A percentile compares a stretch with the other conserved stretches of the same genome.
phyloP scores from a whole-genome alignment of 2,797 vertebrate species.

The Takifugu ocellatus region DNA sequence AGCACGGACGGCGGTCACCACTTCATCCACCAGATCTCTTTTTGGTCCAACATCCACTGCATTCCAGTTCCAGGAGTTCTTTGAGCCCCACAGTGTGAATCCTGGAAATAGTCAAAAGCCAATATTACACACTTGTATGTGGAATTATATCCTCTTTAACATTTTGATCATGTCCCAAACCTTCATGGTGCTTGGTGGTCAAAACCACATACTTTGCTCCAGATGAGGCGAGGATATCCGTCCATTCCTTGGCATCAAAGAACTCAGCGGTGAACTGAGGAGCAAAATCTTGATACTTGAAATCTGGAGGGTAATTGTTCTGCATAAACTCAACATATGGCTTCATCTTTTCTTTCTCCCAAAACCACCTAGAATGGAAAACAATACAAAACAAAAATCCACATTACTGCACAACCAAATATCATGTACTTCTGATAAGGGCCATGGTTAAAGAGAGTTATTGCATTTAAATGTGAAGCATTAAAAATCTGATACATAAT shows the following conservation, averaged over 20 bases:
- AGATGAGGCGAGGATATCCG: slow-evolving; percentile 83
- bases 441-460: no score
- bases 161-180: slow-evolving; percentile 54
- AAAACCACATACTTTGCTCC: slow-evolving; percentile 95
- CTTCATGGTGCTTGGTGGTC: slow-evolving; percentile 98
- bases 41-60: slow-evolving; percentile 85
- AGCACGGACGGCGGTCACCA: slow-evolving; percentile 78
- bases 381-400: background rate
- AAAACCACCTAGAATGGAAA: slow-evolving; percentile 83
- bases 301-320: slow-evolving; percentile 85
- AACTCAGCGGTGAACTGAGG: slow-evolving; percentile 86
- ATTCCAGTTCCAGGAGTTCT: slow-evolving; percentile 95
- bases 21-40: slow-evolving; percentile 84
- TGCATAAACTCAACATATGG: slow-evolving; percentile 87
- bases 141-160: background rate
- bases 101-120: slow-evolving; percentile 65
- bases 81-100: slow-evolving; percentile 92
- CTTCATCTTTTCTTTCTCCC: slow-evolving; percentile 76
- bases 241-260: slow-evolving; percentile 87
- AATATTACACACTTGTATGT: background rate
- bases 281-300: slow-evolving; percentile 90
- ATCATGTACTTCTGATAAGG: no score
- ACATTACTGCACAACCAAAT: background rate
- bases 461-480: no score
- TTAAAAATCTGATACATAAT: no score